These are phyloP conservation scores for Euthynnus affinis DNA, from an alignment of 2,797 vertebrate species.

Conservation along the genomic window DNA sequence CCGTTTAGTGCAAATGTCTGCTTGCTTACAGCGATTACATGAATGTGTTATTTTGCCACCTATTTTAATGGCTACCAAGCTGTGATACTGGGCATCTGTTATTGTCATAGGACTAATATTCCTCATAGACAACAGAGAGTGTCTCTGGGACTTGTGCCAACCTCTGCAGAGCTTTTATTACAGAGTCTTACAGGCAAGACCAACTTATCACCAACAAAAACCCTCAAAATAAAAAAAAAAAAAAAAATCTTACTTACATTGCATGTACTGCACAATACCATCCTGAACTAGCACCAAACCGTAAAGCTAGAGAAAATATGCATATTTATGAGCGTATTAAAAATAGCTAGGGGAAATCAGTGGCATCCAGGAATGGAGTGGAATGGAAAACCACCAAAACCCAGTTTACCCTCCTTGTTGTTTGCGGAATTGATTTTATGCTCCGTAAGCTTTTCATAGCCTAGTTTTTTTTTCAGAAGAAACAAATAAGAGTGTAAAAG, in stretches of 20 bases:
- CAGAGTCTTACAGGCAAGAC: background rate
- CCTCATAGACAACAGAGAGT: background rate
- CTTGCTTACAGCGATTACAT: no score
- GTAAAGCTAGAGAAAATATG: background rate
- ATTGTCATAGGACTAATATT: background rate
- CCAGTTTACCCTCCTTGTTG: background rate
- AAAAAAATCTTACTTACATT: background rate
- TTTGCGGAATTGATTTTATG: background rate
- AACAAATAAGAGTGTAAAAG: background rate
- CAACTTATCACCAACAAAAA: background rate
- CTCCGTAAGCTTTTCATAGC: background rate
- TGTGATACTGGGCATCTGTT: background rate
- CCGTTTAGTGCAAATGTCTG: background rate
- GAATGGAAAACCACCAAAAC: background rate
- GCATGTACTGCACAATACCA: background rate
- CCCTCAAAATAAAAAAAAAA: no score
- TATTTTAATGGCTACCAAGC: background rate
- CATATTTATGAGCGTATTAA: background rate
- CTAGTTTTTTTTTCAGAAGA: background rate
- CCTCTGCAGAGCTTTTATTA: slow-evolving; percentile 17
- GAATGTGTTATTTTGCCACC: background rate
- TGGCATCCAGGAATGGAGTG: background rate
- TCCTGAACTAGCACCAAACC: background rate
- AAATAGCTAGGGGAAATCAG: background rate
- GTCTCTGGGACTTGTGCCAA: slow-evolving; percentile 8